phyloP scores from a whole-genome alignment of 2,797 vertebrate genomes.

The Acropternis orthonyx region DNA sequence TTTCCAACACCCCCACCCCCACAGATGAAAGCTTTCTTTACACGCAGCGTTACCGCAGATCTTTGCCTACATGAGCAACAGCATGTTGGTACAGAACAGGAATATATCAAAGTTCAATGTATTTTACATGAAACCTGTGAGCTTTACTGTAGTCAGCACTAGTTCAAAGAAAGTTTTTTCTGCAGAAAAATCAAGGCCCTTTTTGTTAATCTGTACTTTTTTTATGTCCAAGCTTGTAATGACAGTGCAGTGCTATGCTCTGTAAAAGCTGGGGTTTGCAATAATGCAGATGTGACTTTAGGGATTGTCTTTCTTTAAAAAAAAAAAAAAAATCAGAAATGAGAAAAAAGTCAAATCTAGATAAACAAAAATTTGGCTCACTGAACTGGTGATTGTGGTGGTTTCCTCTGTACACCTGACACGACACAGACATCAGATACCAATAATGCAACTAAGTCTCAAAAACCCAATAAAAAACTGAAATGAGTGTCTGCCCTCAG shows the following conservation, averaged over 20 bases:
- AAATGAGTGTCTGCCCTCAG: not conserved
- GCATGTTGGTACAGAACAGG: constrained; percentile 1
- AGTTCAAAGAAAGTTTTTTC: not conserved
- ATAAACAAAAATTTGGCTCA: not conserved
- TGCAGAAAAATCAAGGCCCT: not conserved
- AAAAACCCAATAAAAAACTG: not conserved
- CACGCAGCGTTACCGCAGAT: not conserved
- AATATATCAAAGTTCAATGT: constrained; percentile 32
- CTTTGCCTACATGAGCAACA: constrained; percentile 9
- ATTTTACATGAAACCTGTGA: constrained; percentile 21
- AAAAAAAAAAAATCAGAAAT: not conserved
- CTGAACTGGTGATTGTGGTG: not conserved
- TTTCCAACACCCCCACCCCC: not conserved
- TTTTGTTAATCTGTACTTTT: not conserved
- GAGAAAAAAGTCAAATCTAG: not conserved
- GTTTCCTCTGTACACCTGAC: not conserved
- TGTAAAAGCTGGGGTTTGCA: not conserved
- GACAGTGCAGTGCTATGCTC: not conserved
- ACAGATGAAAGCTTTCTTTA: constrained; percentile 26
- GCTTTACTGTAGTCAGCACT: not conserved
- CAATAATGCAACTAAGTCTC: not conserved
- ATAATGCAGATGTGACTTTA: not conserved
- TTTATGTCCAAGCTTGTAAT: not conserved
- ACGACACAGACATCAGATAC: not conserved
- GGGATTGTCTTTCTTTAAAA: not conserved